Evolutionary conservation across 2,888 invertebrate species (phyloP).

Genomic region (Linyphia triangularis): DNA sequence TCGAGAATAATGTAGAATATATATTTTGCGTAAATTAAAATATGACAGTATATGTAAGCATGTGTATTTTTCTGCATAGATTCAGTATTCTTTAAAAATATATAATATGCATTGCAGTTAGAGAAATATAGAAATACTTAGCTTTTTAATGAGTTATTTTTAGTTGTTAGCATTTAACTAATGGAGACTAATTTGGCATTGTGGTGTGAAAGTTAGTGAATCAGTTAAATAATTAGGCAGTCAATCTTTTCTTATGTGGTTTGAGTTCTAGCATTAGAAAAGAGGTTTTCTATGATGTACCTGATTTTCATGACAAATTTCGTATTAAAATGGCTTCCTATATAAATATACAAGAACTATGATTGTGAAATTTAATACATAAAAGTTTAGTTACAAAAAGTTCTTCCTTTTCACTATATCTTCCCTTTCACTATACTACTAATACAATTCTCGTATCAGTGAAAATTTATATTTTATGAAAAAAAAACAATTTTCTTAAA

Average conservation of each 20-base stretch:
- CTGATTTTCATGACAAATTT: not conserved
- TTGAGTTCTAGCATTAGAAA: too few relatives aligned
- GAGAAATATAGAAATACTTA: slow-evolving; percentile 8
- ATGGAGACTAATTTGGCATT: slow-evolving; percentile 9
- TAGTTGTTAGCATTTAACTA: slow-evolving; percentile 20
- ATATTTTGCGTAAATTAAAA: slow-evolving; percentile 11
- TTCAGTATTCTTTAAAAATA: slow-evolving; percentile 32
- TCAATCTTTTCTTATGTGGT: too few relatives aligned
- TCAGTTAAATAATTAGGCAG: too few relatives aligned
- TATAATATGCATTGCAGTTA: slow-evolving; percentile 24
- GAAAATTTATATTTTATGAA: too few relatives aligned
- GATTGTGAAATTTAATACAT: too few relatives aligned
- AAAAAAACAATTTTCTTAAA: not conserved
- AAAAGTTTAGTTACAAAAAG: too few relatives aligned
- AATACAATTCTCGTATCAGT: too few relatives aligned
- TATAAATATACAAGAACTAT: too few relatives aligned
- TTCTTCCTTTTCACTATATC: too few relatives aligned
- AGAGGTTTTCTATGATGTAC: too few relatives aligned
- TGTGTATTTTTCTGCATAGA: slow-evolving; percentile 35
- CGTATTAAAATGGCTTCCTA: not conserved
- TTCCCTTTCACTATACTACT: too few relatives aligned
- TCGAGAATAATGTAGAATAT: not conserved
- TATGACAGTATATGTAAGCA: not conserved
- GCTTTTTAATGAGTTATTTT: slow-evolving; percentile 12
- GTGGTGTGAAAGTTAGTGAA: too few relatives aligned